Evolutionary conservation across 2,888 invertebrate species (phyloP).

Genomic region (Temnothorax unifasciatus): DNA sequence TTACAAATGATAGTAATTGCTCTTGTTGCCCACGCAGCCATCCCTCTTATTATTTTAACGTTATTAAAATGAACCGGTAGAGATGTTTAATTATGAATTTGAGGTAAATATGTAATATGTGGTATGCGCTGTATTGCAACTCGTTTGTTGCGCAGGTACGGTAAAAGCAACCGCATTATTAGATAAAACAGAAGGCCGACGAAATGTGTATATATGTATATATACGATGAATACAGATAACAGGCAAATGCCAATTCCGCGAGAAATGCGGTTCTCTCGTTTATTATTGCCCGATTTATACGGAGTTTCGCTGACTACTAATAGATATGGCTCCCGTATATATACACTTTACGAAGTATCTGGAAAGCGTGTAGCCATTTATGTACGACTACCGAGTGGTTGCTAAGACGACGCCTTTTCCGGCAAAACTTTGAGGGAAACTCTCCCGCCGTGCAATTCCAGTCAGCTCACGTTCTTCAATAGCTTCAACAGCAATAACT

Average conservation of each 20-base stretch:
- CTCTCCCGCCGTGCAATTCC: conserved; percentile 60
- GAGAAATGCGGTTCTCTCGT: conserved; percentile 17
- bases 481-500: conserved; percentile 63
- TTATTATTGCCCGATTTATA: conserved; percentile 41
- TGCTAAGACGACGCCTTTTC: conserved; percentile 59
- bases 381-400: conserved; percentile 68
- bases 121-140: neutral
- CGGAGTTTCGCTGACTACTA: conserved; percentile 33
- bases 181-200: conserved; percentile 21
- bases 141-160: neutral
- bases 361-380: conserved; percentile 77
- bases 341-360: conserved; percentile 37
- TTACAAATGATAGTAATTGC: conserved; percentile 40
- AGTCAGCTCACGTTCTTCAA: conserved; percentile 70
- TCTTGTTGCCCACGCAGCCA: neutral
- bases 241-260: conserved; percentile 9
- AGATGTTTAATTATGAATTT: conserved; percentile 45
- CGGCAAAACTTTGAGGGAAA: conserved; percentile 63
- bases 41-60: conserved; percentile 36
- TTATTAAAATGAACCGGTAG: conserved; percentile 31
- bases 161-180: conserved; percentile 22
- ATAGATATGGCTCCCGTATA: conserved; percentile 21
- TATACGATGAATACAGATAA: conserved; percentile 11
- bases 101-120: neutral
- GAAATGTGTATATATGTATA: neutral